Evolutionary conservation across 2,888 invertebrate genomes (phyloP), one percentile per base, ranked within the genome.

Genomic region (Cryptocheilus praepositus): DNA sequence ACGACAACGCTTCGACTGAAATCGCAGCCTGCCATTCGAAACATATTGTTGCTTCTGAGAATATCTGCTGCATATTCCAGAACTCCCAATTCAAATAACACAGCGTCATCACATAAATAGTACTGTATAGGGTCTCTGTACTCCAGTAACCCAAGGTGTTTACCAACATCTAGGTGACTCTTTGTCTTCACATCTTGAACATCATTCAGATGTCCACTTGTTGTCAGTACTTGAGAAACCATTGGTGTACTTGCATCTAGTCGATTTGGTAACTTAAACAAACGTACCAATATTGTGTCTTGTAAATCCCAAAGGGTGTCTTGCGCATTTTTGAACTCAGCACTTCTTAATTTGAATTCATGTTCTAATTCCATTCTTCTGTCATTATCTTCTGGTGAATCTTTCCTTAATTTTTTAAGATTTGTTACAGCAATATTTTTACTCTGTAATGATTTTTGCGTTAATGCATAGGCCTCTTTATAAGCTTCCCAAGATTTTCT

Each of bases 11-110:
- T 94, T 63, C 94, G 92, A 4, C 92, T 91, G 89, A 96, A 95
- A 89, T 96, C 95, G 0, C 95, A 91, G 86, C 95, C 95, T 0
- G 93, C 92, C 79, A 94, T 92, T 81, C 93, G 92, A 0, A 91
- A 85, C 83, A 92, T 94, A n/a, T 91, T 89, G 13, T 89, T 86
- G 0, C 90, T 87, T 21, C 89, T 88, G 5, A 92, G 81, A 61
- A 89, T 84, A 58, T 89, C 83, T 0, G 89, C 85, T 13, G 88
- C 77, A 3, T 89, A 84, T 61, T 86, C 90, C 77, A 92, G 89
- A 15, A 91, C 86, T 19, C 91, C 91, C 11, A 93, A 88, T 88
- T 96, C 95, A 84, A 94, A 95, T 16, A 93, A 77, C 0, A 94
- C 94, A 0, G 94, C 94, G 68, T 94, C 92, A 19, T 92, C 92